These are phyloP conservation scores for Lethenteron reissneri DNA, from an alignment of 2,113 vertebrate species.

Conservation along the genomic window DNA sequence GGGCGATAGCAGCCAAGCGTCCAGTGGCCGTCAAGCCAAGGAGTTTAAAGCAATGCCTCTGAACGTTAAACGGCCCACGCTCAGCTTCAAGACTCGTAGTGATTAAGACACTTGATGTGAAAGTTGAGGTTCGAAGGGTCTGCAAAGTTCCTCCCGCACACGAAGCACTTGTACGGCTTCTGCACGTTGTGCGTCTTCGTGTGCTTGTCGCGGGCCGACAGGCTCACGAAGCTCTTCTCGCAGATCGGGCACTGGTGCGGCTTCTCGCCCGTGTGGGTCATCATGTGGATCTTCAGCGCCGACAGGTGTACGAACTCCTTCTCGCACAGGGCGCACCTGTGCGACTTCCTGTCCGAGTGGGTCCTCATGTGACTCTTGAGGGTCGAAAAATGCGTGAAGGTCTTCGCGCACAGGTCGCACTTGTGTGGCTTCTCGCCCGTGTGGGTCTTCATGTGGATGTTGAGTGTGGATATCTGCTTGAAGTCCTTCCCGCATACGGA, in stretches of 20 bases:
- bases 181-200: slow-evolving; percentile 62
- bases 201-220: slow-evolving; percentile 62
- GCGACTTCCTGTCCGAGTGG: neutral
- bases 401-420: slow-evolving; percentile 1
- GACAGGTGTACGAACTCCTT: neutral
- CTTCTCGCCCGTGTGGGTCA: neutral
- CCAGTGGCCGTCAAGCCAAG: too few species aligned
- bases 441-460: slow-evolving; percentile 26
- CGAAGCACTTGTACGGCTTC: slow-evolving; percentile 37
- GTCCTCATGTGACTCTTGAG: neutral
- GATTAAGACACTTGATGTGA: slow-evolving; percentile 49
- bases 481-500: neutral
- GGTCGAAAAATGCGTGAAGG: neutral
- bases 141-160: slow-evolving; percentile 54
- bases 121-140: slow-evolving; percentile 53
- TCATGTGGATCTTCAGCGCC: neutral
- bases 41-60: too few species aligned
- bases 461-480: neutral
- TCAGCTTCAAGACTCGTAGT: slow-evolving; percentile 10
- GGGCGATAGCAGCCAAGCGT: too few species aligned
- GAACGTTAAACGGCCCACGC: too few species aligned
- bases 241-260: slow-evolving; percentile 3
- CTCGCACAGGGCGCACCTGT: neutral
- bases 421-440: slow-evolving; percentile 3
- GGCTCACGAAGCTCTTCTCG: slow-evolving; percentile 24